Evolutionary conservation across 2,797 vertebrate species (phyloP), one percentile per base, ranked within the genome.

Genomic region (Peromyscus aztecus): DNA sequence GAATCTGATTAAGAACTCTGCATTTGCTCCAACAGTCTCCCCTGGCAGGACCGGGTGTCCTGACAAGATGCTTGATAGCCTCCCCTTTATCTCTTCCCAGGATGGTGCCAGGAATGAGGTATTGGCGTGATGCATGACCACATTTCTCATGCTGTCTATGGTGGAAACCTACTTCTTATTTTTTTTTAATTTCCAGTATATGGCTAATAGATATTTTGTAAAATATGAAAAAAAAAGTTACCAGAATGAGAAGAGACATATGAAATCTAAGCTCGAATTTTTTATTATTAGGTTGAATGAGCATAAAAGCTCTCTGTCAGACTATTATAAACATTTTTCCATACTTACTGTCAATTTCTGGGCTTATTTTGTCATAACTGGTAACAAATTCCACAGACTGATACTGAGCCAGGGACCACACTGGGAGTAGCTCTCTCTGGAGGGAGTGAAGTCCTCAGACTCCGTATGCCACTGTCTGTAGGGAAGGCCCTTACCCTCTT

Each of bases 161-260:
- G n/a, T 34, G 43, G 89, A 63, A 55, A 27, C 31, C 61, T 24
- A 16, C 87, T 90, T 88, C 21, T 52, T 88, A 10, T 65, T 94
- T 21, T 27, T 82, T 59, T 46, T 23, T 11, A 57, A 57, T 80
- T 40, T 55, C 77, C 49, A 71, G n/a, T 31, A 61, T 40, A 40
- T 40, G 69, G 4, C 83, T 29, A 57, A 43, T 90, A 85, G 46
- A 61, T 46, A 63, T 61, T 97, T 93, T 90, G n/a, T 71, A 67
- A 96, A 75, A 57, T 55, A 40, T n/a, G 69, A 89, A 92, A 76
- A 91, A 91, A 95, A 31, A 86, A 89, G 59, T 95, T 92, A 29
- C 61, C 80, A 86, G 65, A 82, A 55, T 77, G 80, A 94, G 73
- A 91, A 69, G 69, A 82, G 67, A 67, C 40, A 52, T 2, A 6